Base-by-base conservation (phyloP, 1,140 invertebrate species). In the Drosophila seguyi region DNA sequence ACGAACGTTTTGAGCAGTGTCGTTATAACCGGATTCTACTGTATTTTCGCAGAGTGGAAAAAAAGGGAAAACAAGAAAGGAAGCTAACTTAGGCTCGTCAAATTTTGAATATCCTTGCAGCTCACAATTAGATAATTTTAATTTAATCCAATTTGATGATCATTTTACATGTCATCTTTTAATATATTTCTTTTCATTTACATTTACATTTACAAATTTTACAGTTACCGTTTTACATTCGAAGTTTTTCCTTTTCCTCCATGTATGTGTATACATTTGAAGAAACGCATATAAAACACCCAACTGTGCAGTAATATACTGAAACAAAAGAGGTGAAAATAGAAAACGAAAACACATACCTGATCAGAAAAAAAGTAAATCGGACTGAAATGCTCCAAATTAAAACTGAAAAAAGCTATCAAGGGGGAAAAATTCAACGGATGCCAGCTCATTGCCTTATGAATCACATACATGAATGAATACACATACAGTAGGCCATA, bases 301-400 rank as follows among this genome's bases (percentile, higher is more conserved):
- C 22, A 25, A 38, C 31, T 77, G 53, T 77, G 68, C 25, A 67
- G 68, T 65, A 82, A 61, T 82, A 75, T 50, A 61, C 52, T 75
- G 65, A 31, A 79, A 83, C 81, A 83, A 83, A 83, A 50, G 36
- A 29, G 55, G 13, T 27, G 16, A 31, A 18, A n/a, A 48, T 27
- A 38, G 29, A 11, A 31, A 57, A 50, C 8, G 42, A 63, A 58
- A 16, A 59, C 45, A 31, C 27, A 14, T 29, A 65, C 31, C 27
- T 25, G 47, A 57, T 42, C 50, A 25, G 66, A 50, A 42, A 4
- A 27, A 25, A 61, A 52, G 48, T 34, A 34, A 34, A 66, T 34
- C n/a, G 42, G 29, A 34, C 29, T 61, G 41, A 62, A 55, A 38
- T 38, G 62, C 45, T 53, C 29, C 44, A 52, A 47, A 55, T 22